Conservation (phyloP, 2,113 vertebrate species). For the Xiphias gladius region DNA sequence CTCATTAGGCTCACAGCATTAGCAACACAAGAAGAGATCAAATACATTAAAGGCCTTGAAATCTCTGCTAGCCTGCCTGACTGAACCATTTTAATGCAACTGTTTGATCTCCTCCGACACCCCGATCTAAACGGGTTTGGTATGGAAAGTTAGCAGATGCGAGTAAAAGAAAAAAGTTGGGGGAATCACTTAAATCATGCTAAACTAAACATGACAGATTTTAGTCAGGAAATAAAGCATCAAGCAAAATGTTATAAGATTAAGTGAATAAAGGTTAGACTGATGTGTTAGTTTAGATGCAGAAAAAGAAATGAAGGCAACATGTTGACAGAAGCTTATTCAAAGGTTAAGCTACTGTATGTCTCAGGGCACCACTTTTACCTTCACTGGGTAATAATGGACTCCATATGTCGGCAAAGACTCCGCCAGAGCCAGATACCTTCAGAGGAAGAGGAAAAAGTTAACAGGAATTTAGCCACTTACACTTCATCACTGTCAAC, state of each 20-base stretch:
- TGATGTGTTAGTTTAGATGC: conserved; percentile 1
- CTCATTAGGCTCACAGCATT: conserved; percentile 62
- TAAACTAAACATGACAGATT: conserved; percentile 2
- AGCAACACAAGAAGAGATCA: conserved; percentile 70
- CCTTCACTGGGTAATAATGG: conserved; percentile 99
- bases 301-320: conserved; percentile 14
- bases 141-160: conserved; percentile 32
- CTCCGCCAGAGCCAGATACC: conserved; percentile 97
- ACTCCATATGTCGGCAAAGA: conserved; percentile 96
- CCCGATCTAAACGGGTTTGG: conserved; percentile 60
- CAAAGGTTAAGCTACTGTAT: conserved; percentile 47
- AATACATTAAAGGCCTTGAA: conserved; percentile 59
- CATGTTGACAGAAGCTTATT: conserved; percentile 34
- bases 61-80: conserved; percentile 44
- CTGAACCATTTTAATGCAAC: conserved; percentile 39
- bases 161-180: conserved; percentile 7
- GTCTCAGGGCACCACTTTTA: conserved; percentile 74
- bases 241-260: background rate
- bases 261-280: background rate
- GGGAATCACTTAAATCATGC: conserved; percentile 21
- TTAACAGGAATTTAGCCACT: conserved; percentile 54
- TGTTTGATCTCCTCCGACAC: conserved; percentile 74
- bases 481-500: conserved; percentile 67
- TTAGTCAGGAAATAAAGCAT: background rate
- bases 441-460: conserved; percentile 74